These are phyloP conservation scores for Drosophila setosimentum DNA, from an alignment of 2,888 invertebrate species.

Conservation along the genomic window DNA sequence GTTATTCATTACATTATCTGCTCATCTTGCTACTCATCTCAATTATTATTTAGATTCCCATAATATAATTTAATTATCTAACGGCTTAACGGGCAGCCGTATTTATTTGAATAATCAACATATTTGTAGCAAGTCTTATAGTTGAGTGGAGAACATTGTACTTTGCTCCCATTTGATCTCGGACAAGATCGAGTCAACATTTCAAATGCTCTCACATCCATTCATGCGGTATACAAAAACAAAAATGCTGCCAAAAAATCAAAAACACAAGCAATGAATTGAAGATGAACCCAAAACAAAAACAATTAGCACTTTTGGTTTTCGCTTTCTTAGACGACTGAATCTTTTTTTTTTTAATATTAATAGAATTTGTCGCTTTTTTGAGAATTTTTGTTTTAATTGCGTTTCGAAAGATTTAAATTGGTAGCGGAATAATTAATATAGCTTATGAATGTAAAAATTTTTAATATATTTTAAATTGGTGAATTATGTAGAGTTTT, in stretches of 20 bases:
- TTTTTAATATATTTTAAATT: background rate
- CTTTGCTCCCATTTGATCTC: constrained; percentile 34
- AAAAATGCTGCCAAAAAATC: constrained; percentile 14
- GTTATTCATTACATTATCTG: background rate
- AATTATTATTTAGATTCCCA: background rate
- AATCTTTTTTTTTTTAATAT: constrained; percentile 29
- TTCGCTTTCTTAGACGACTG: constrained; percentile 44
- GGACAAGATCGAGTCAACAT: constrained; percentile 13
- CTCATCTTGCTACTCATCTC: too few species aligned
- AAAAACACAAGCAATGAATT: constrained; percentile 4
- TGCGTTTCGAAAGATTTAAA: constrained; percentile 20
- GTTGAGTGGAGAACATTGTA: constrained; percentile 19
- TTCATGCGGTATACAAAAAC: constrained; percentile 10
- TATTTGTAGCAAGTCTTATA: background rate
- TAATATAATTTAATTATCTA: background rate
- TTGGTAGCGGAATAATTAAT: constrained; percentile 13
- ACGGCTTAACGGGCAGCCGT: background rate
- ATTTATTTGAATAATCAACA: constrained; percentile 3
- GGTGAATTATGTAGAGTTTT: background rate
- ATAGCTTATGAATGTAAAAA: constrained; percentile 1
- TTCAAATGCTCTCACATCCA: constrained; percentile 13
- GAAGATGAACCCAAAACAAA: constrained; percentile 25
- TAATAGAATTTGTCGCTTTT: constrained; percentile 39
- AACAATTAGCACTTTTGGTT: constrained; percentile 25
- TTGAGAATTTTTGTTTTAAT: constrained; percentile 14